Base-by-base conservation (phyloP, 2,888 invertebrate genomes). In the Agrotis segetum region DNA sequence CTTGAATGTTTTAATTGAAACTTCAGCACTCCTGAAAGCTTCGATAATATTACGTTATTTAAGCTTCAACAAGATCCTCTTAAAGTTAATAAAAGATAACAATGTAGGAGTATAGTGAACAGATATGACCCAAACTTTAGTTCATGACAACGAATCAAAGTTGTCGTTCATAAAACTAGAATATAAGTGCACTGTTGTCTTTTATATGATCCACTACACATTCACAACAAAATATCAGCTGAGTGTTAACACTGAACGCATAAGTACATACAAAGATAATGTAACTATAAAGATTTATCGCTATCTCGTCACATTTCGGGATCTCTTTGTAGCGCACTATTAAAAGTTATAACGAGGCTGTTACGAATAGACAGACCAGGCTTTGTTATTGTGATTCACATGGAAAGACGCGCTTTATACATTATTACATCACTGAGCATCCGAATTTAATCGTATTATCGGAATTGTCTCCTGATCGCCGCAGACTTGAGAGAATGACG, bases 341-440 rank as follows among this genome's bases (percentile, higher is more conserved):
- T 94, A 94, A 94, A 95, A 94, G 92, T 95, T 94, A 93, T 95
- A 95, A 94, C 93, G 91, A 94, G 92, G 85, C 88, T 89, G 91
- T 91, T 87, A 86, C 77, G 81, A 85, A 87, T 86, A 85, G 82
- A 88, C 85, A 83, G 81, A 85, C 87, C 85, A 85, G 77, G 82
- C 84, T 87, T 87, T 88, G 87, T 89, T 89, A 88, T 88, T 81
- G 84, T 76, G 86, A 86, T 85, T 83, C 85, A 84, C 83, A 85
- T 83, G 85, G 87, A 89, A 86, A 85, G 85, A 85, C 71, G 83
- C 80, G 78, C 64, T 82, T 84, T 77, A 74, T 79, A 83, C 79
- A 81, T 84, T 81, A 85, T 85, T 82, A 86, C 81, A 56, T 66
- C 55, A 78, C 56, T 64, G 55, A 56, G 69, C 66, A 65, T 62